Base-by-base conservation (phyloP, 2,113 vertebrate species). In the Hippocampus barbouri region DNA sequence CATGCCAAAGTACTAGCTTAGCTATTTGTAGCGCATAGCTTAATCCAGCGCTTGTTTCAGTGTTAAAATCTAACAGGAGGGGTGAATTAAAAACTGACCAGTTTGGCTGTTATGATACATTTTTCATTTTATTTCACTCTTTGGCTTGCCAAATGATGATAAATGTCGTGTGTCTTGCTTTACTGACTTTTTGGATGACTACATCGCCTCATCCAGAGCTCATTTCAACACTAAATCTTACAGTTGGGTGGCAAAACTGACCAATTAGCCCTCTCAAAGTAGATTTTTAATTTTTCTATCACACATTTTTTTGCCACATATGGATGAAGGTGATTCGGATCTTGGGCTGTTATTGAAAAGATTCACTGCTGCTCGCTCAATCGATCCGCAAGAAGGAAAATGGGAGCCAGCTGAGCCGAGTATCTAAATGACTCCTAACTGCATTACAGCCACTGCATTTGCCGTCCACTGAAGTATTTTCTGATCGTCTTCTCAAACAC, bases 341-440 rank as follows among this genome's bases (percentile, higher is more conserved):
- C 23, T 66, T 23, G 7, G 21, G 41, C 12, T 66, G 23, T 27
- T 66, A 47, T 45, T 66, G 15, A 45, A 47, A 23, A 47, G 77
- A 85, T 82, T 89, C 79, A 76, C 79, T 68, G 70, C 81, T 79
- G 47, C 62, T 64, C 0, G 43, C 80, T 88, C 88, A 90, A 91
- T 62, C 69, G 86, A 91, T 89, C 85, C 79, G 74, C 85, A 83
- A 85, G 53, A 43, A 41, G 59, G 80, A 77, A 70, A 85, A 85
- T 81, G 71, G 82, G 79, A 90, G 80, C 75, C 74, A 73, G 18
- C 76, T 82, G 79, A 89, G 86, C 86, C 64, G 56, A 66, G 75
- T 89, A 71, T 85, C 79, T 75, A 83, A 83, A 83, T 88, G 70
- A 80, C 59, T 54, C 70, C 74, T 83, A 83, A 82, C 79, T 59